Conservation (phyloP, 2,113 vertebrate genomes). For the Callaeas wilsoni region DNA sequence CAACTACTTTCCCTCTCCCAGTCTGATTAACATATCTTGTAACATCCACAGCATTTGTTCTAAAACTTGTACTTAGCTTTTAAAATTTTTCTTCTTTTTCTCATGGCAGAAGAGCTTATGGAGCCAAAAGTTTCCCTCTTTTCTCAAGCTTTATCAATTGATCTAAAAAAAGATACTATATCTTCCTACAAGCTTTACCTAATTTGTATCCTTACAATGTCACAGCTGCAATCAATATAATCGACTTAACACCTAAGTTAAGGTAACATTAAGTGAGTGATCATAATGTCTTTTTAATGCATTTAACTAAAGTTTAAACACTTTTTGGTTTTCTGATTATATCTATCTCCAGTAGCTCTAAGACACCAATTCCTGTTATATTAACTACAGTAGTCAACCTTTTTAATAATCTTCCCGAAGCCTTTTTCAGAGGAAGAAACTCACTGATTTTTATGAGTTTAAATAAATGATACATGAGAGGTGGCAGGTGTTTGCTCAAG, state of each 20-base stretch:
- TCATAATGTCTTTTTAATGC: constrained; percentile 5
- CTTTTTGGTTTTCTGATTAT: neutral
- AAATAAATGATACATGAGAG: neutral
- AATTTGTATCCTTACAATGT: neutral
- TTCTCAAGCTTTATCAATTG: neutral
- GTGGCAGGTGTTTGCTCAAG: neutral
- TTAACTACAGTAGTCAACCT: neutral
- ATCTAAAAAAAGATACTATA: neutral
- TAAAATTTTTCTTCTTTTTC: neutral
- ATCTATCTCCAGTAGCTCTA: neutral
- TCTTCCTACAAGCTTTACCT: neutral
- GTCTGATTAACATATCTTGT: neutral
- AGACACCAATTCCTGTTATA: neutral
- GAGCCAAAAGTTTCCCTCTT: neutral
- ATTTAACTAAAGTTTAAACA: constrained; percentile 2
- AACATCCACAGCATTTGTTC: neutral
- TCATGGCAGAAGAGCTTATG: neutral
- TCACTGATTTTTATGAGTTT: neutral
- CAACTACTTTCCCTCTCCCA: neutral
- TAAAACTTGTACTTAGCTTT: neutral
- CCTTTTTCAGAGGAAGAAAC: neutral
- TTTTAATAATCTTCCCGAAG: neutral
- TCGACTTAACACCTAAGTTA: neutral
- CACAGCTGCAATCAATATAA: neutral
- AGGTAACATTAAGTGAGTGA: neutral